Evolutionary conservation across 2,797 vertebrate species (phyloP).

Genomic region (Spinus pinus): DNA sequence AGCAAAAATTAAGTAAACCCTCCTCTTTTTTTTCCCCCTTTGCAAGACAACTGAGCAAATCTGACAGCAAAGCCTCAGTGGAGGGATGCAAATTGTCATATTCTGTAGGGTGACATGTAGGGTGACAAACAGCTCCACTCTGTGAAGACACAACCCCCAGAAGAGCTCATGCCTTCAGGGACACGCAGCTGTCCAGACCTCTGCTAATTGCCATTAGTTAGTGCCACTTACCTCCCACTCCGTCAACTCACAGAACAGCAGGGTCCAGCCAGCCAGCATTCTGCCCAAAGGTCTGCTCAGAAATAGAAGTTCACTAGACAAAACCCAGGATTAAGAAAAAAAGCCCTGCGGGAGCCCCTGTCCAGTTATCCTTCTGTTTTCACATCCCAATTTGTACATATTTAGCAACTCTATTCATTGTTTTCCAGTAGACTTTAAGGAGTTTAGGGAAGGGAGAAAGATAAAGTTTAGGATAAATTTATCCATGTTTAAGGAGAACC

Average conservation of each 20-base stretch:
- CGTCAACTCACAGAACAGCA: neutral
- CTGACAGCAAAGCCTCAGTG: neutral
- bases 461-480: neutral
- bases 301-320: neutral
- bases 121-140: neutral
- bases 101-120: neutral
- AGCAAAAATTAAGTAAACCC: neutral
- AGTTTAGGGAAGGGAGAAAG: neutral
- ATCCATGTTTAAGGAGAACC: neutral
- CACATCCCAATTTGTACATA: neutral
- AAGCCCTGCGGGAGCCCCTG: neutral
- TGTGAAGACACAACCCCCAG: neutral
- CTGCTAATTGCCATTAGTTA: constrained; percentile 3
- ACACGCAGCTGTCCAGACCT: neutral
- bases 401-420: neutral
- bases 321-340: neutral
- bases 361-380: neutral
- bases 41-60: neutral
- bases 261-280: neutral
- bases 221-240: neutral
- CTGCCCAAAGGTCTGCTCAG: neutral
- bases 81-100: neutral
- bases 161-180: neutral
- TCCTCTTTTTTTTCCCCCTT: neutral
- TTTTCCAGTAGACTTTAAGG: neutral